Evolutionary conservation across 2,113 vertebrate genomes (phyloP).

Genomic region (Takifugu flavidus): DNA sequence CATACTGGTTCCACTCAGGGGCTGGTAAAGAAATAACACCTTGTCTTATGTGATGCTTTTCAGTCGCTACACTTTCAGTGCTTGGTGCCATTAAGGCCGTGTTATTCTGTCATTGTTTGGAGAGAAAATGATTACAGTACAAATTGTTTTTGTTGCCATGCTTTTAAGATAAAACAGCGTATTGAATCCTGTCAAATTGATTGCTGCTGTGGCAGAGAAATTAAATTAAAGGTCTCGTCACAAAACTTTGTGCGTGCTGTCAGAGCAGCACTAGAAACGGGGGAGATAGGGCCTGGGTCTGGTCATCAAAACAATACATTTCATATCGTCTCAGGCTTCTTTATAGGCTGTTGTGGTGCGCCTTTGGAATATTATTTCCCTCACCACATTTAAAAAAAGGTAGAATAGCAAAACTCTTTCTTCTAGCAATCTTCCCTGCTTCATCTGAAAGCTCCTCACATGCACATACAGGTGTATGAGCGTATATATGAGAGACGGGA

Average conservation of each 20-base stretch:
- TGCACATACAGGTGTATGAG: slow-evolving; percentile 62
- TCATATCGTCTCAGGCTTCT: too few relatives aligned
- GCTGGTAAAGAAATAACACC: not conserved
- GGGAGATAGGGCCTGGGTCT: too few relatives aligned
- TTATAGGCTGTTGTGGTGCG: too few relatives aligned
- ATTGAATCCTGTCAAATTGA: slow-evolving; percentile 38
- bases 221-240: slow-evolving; percentile 22
- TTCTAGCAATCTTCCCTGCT: slow-evolving; percentile 43
- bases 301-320: too few relatives aligned
- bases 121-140: slow-evolving; percentile 25
- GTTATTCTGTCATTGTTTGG: slow-evolving; percentile 30
- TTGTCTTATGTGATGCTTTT: not conserved
- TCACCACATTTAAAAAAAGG: not conserved
- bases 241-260: too few relatives aligned
- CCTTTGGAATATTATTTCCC: too few relatives aligned
- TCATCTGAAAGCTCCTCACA: slow-evolving; percentile 36
- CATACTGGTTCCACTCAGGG: not conserved
- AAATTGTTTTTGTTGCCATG: slow-evolving; percentile 40
- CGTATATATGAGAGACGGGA: slow-evolving; percentile 16
- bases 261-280: too few relatives aligned
- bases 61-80: not conserved
- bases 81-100: slow-evolving; percentile 1
- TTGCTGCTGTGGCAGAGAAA: slow-evolving; percentile 31
- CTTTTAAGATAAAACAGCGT: slow-evolving; percentile 48
- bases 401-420: too few relatives aligned